A percentile compares a stretch with the other conserved stretches of the same genome.
Evolutionary conservation across 2,888 invertebrate species (phyloP).

Genomic region (Omphaloscelis lunosa): DNA sequence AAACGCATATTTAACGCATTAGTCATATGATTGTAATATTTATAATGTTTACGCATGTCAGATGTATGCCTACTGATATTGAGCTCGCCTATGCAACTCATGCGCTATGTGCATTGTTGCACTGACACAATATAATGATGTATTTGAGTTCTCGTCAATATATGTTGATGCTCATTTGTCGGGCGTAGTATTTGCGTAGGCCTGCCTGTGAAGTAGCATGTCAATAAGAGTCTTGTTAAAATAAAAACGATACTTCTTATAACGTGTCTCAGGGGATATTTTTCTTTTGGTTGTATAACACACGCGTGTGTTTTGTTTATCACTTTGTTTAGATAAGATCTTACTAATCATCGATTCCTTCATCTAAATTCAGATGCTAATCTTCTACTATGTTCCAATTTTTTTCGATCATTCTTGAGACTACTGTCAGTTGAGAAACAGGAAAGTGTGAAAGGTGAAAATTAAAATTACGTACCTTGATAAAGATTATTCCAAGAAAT

Average conservation of each 20-base stretch:
- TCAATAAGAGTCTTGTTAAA: slow-evolving; percentile 47
- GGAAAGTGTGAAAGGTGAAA: background rate
- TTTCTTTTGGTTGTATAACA: background rate
- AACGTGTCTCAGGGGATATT: background rate
- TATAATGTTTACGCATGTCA: slow-evolving; percentile 50
- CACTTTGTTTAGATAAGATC: background rate
- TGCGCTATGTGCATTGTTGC: slow-evolving; percentile 60
- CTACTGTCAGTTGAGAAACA: background rate
- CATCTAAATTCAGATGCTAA: background rate
- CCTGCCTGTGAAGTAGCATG: slow-evolving; percentile 34
- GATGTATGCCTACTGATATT: slow-evolving; percentile 56
- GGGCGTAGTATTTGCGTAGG: slow-evolving; percentile 34
- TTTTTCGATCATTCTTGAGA: background rate
- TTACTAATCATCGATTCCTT: background rate
- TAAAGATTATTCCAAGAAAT: slow-evolving; percentile 18
- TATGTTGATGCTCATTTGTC: slow-evolving; percentile 37
- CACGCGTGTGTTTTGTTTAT: slow-evolving; percentile 5
- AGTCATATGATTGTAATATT: slow-evolving; percentile 65
- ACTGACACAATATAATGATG: slow-evolving; percentile 47
- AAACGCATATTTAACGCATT: slow-evolving; percentile 59
- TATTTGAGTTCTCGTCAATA: slow-evolving; percentile 43
- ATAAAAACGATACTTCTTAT: slow-evolving; percentile 28
- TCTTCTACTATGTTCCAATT: background rate
- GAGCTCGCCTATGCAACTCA: slow-evolving; percentile 66
- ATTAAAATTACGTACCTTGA: background rate